Percentiles rank a stretch among this genome's conserved stretches.
Conservation (phyloP, 2,113 vertebrate species). For the Mungos mungo region DNA sequence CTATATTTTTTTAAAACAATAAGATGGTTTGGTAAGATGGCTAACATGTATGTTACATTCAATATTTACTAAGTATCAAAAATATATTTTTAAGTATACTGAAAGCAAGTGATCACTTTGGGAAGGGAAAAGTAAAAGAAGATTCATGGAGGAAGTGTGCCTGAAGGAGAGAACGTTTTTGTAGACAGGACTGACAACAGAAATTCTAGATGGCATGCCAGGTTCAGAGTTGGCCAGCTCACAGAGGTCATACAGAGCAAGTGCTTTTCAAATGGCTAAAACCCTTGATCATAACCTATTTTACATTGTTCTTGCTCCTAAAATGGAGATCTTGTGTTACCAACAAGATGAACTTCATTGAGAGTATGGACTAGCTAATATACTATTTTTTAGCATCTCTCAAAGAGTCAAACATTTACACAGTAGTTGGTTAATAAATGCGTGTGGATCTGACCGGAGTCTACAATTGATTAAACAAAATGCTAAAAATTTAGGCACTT, state of each 20-base stretch:
- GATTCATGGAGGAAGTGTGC: neutral
- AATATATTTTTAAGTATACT: neutral
- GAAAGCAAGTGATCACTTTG: neutral
- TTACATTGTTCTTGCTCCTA: neutral
- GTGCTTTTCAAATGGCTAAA: neutral
- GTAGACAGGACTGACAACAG: accelerated
- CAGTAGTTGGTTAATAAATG: neutral
- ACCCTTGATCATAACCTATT: accelerated
- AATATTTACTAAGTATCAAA: neutral
- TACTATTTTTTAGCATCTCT: neutral
- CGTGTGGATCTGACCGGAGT: neutral
- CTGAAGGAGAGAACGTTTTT: neutral
- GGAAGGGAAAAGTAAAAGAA: neutral
- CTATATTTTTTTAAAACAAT: neutral
- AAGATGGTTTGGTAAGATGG: neutral
- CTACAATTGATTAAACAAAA: neutral
- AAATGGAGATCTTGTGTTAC: neutral
- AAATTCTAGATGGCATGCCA: neutral
- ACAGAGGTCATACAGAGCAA: too few relatives aligned
- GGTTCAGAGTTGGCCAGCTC: neutral
- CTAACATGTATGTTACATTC: neutral
- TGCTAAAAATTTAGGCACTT: neutral
- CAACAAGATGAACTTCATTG: neutral
- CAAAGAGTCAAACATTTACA: neutral
- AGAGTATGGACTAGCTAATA: neutral